Evolutionary conservation across 2,797 vertebrate species (phyloP).

Genomic region (Rhadinocentrus ornatus): DNA sequence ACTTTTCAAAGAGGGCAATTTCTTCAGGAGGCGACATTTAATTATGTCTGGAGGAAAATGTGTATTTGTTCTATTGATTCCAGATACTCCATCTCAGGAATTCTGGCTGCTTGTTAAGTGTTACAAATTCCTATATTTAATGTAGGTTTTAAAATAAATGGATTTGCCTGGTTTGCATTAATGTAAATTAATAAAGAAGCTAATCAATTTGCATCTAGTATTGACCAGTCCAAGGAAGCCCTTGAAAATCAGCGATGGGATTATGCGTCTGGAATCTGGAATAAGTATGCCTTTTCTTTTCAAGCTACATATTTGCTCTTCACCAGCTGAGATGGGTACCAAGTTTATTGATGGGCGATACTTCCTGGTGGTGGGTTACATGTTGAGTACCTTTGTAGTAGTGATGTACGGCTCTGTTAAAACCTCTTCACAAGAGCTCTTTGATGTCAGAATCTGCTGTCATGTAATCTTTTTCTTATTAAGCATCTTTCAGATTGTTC

Average conservation of each 20-base stretch:
- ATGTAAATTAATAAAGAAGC: slow-evolving; percentile 40
- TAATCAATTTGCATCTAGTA: slow-evolving; percentile 55
- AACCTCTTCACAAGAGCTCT: slow-evolving; percentile 31
- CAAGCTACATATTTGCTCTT: slow-evolving; percentile 30
- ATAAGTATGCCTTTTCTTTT: slow-evolving; percentile 35
- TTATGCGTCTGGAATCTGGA: slow-evolving; percentile 38
- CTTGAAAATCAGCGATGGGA: slow-evolving; percentile 43
- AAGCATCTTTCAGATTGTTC: slow-evolving; percentile 52
- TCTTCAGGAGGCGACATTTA: slow-evolving; percentile 70
- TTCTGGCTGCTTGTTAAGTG: slow-evolving; percentile 13
- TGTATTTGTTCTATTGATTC: slow-evolving; percentile 67
- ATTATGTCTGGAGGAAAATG: slow-evolving; percentile 71
- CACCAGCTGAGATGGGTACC: slow-evolving; percentile 23
- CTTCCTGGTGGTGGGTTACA: slow-evolving; percentile 37
- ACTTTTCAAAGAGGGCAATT: slow-evolving; percentile 71
- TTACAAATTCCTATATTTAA: slow-evolving; percentile 21
- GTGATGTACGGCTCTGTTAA: slow-evolving; percentile 27
- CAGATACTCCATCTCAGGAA: slow-evolving; percentile 43
- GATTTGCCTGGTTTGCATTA: slow-evolving; percentile 28
- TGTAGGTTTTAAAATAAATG: slow-evolving; percentile 23
- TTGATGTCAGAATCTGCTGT: slow-evolving; percentile 59
- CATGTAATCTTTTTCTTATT: slow-evolving; percentile 57
- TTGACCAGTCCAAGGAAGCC: slow-evolving; percentile 18
- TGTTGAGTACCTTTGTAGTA: slow-evolving; percentile 44
- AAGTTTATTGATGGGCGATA: slow-evolving; percentile 16